A percentile compares a stretch with the other conserved stretches of the same genome.
phyloP scores from a whole-genome alignment of 2,113 vertebrate species.

The Lonchura striata region DNA sequence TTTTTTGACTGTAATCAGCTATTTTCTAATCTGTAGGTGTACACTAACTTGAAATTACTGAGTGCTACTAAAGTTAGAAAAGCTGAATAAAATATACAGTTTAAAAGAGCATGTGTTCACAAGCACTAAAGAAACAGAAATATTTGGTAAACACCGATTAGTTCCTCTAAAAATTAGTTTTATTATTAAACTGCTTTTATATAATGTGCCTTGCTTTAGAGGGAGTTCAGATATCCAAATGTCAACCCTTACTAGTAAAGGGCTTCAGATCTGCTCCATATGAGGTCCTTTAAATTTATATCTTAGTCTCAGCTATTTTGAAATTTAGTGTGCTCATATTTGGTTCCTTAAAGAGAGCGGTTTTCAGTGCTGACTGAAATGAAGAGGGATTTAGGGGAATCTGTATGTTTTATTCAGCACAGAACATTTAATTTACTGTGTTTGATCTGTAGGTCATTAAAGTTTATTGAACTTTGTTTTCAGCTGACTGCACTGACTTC shows the following conservation, averaged over 20 bases:
- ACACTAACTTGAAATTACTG: not conserved
- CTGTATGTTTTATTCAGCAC: not conserved
- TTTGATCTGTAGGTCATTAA: not conserved
- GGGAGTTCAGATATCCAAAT: not conserved
- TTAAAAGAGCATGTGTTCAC: not conserved
- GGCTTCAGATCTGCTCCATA: not conserved
- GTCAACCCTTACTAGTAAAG: not conserved
- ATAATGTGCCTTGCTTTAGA: not conserved
- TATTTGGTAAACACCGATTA: not conserved
- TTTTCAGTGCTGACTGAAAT: not conserved
- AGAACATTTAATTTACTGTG: not conserved
- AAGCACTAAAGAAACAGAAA: not conserved
- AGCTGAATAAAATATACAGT: not conserved
- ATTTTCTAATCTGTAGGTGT: not conserved
- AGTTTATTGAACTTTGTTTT: not conserved
- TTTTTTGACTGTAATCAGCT: not conserved
- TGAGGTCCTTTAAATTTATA: not conserved
- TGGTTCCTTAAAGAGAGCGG: not conserved
- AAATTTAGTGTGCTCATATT: not conserved
- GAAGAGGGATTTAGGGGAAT: not conserved
- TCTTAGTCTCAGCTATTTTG: not conserved
- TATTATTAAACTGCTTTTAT: not conserved
- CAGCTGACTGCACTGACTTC: not conserved
- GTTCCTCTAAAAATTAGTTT: not conserved
- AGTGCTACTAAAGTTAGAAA: not conserved